Evolutionary conservation across 2,888 invertebrate genomes (phyloP), one percentile per base, ranked within the genome.

Genomic region (Drosophila lacicola): DNA sequence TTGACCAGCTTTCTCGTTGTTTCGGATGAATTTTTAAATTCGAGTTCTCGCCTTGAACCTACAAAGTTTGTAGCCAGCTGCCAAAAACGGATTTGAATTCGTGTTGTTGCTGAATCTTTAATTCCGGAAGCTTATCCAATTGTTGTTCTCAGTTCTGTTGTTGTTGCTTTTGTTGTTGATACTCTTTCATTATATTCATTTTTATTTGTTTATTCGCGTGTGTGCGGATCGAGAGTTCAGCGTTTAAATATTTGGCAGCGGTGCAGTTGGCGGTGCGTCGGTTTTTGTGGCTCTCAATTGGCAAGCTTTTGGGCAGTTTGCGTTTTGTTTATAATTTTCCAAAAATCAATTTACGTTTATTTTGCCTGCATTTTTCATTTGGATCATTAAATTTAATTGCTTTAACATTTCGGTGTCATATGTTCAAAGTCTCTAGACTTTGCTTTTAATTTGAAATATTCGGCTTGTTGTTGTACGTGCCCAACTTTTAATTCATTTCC

Each of bases 101-200:
- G 44, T 8, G 41, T 49, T 55, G 19, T 29, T 60, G 50, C 19
- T 58, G 62, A 53, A 62, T 60, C 63, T 56, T 61, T 45, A 64
- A 65, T 68, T 73, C 81, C 80, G 80, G 80, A 80, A 80, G 80
- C 80, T 82, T 66, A 58, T 60, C 53, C 60, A 80, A 72, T 77
- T 75, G 62, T 62, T 62, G 50, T 72, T 69, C 50, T 17, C 44
- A 36, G 33, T 19, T 5, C 10, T 17, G 53, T 29, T 41, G 25
- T 19, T 19, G 13, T 45, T 60, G n/a, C 29, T 64, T 37, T 57
- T 42, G 36, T 41, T 66, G 47, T 56, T 58, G 37, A 6, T 47
- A 44, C 50, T 66, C 19, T 74, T 74, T 74, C 67, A 83, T 83
- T 51, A 66, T 53, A 51, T 70, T 77, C 56, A 51, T 25, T 36